Percentiles rank a stretch among this genome's conserved stretches.
phyloP scores from a whole-genome alignment of 1,140 invertebrate genomes.

The Plectrocnemia conspersa region DNA sequence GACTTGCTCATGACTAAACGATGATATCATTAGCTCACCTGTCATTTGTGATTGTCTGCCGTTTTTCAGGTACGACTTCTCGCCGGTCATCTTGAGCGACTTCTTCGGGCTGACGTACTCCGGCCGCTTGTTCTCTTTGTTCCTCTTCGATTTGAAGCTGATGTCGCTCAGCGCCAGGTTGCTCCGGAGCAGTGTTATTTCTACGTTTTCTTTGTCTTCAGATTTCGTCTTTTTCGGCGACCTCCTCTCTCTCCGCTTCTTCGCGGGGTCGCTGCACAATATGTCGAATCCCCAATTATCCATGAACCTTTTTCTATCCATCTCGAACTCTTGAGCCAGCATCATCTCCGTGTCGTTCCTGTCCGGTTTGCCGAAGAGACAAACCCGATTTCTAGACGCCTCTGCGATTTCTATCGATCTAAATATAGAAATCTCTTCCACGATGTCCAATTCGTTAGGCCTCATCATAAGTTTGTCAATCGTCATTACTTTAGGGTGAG shows the following conservation, averaged over 20 bases:
- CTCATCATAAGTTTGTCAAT: no score
- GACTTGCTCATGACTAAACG: no score
- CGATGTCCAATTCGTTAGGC: no score
- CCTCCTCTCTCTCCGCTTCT: background rate
- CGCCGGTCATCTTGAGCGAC: constrained; percentile 26
- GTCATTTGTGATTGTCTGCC: constrained; percentile 29
- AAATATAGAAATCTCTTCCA: constrained; percentile 17
- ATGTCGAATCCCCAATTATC: constrained; percentile 32
- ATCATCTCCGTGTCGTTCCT: constrained; percentile 3
- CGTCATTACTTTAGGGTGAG: no score
- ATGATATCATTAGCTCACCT: constrained; percentile 23
- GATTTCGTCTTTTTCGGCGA: background rate
- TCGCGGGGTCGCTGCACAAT: constrained; percentile 13
- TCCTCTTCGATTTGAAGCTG: background rate
- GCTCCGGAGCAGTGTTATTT: background rate
- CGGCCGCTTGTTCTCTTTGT: constrained; percentile 21
- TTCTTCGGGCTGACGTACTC: constrained; percentile 21
- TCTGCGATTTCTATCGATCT: constrained; percentile 24
- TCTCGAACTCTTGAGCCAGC: constrained; percentile 23
- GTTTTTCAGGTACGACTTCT: constrained; percentile 23
- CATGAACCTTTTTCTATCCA: constrained; percentile 25
- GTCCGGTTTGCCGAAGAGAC: constrained; percentile 31
- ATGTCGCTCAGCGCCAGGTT: constrained; percentile 5
- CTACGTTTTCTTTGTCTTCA: constrained; percentile 29
- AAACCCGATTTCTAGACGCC: constrained; percentile 19